A percentile compares a stretch with the other conserved stretches of the same genome.
Evolutionary conservation across 2,797 vertebrate species (phyloP).

Genomic region (Ctenopoma kingsleyae): DNA sequence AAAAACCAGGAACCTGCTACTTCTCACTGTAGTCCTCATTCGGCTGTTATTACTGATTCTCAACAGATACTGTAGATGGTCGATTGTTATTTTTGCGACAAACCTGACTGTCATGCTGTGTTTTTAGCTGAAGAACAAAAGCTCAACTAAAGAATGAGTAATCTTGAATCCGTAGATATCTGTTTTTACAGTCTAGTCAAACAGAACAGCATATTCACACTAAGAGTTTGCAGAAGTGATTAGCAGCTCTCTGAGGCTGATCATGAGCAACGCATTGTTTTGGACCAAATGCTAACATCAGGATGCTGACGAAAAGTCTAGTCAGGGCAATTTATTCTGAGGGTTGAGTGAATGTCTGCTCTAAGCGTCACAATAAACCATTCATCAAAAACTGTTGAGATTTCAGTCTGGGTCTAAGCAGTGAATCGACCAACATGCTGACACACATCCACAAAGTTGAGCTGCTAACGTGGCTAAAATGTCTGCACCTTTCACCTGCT

Average conservation of each 20-base stretch:
- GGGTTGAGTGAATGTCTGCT: not conserved
- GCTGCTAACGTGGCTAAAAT: too few species aligned
- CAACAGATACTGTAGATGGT: too few species aligned
- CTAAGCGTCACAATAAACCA: not conserved
- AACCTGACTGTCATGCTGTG: not conserved
- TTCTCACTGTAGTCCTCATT: not conserved
- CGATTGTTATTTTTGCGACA: not conserved
- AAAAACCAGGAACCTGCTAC: not conserved
- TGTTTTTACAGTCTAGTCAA: slow-evolving; percentile 3
- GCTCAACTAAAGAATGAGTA: not conserved
- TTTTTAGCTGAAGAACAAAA: not conserved
- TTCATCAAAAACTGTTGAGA: not conserved
- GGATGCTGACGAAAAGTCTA: not conserved
- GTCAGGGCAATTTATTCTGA: not conserved
- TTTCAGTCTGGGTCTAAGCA: slow-evolving; percentile 4
- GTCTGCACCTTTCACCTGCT: not conserved
- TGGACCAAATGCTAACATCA: not conserved
- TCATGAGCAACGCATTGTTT: not conserved
- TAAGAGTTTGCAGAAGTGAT: not conserved
- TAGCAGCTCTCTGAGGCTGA: too few species aligned
- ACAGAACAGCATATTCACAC: slow-evolving; percentile 1
- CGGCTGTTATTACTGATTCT: too few species aligned
- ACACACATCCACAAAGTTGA: not conserved
- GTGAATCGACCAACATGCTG: not conserved
- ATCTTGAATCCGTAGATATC: not conserved